Percentiles rank a stretch among this genome's conserved stretches.
These are phyloP conservation scores for Micrasema minimum DNA, from an alignment of 1,140 invertebrate genomes.

Conservation along the genomic window DNA sequence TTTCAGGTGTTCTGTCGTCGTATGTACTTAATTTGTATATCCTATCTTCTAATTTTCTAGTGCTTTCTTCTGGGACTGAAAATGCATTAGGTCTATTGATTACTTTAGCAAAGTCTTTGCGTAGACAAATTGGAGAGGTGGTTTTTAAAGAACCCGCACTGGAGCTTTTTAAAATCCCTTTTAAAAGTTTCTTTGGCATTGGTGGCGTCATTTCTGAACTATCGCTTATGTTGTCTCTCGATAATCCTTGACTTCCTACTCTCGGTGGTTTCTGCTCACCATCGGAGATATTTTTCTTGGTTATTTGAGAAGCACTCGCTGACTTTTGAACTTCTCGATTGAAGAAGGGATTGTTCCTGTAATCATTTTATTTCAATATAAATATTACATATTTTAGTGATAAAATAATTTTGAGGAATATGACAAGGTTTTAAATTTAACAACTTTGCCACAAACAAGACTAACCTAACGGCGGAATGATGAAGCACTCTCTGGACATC, in stretches of 20 bases:
- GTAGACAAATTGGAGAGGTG: slow-evolving; percentile 40
- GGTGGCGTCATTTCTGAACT: slow-evolving; percentile 58
- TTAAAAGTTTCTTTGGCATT: slow-evolving; percentile 61
- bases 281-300: slow-evolving; percentile 47
- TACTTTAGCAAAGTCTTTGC: slow-evolving; percentile 32
- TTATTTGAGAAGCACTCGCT: slow-evolving; percentile 66
- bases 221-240: slow-evolving; percentile 55
- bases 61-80: background rate
- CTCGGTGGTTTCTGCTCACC: slow-evolving; percentile 14
- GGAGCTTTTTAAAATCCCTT: slow-evolving; percentile 58
- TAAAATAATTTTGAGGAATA: too few relatives aligned
- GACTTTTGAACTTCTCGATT: slow-evolving; percentile 69
- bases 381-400: too few relatives aligned
- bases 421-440: too few relatives aligned
- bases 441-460: too few relatives aligned
- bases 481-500: slow-evolving; percentile 41
- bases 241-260: slow-evolving; percentile 53
- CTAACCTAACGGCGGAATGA: slow-evolving; percentile 38
- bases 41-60: background rate
- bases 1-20: slow-evolving; percentile 4
- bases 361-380: too few relatives aligned
- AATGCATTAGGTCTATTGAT: background rate
- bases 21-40: background rate
- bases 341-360: slow-evolving; percentile 66
- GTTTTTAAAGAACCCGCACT: slow-evolving; percentile 58